Base-by-base conservation (phyloP, 37 sponge, comb jelly and placozoan species). In the Theonella swinhoei region DNA sequence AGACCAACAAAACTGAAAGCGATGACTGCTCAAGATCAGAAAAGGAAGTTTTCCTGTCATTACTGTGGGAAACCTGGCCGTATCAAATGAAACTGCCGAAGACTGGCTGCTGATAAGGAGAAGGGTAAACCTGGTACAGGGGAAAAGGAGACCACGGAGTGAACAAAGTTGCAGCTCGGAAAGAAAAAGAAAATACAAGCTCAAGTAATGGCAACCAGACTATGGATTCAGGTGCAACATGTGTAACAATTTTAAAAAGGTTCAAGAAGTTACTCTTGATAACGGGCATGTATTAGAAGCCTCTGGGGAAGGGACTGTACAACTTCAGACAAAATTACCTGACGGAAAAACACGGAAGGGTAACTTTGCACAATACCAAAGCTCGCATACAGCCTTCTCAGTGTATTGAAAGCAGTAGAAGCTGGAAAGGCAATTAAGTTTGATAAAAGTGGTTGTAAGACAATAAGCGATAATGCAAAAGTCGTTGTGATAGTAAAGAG, bases 221-320 rank as follows among this genome's bases (percentile, higher is more conserved):
- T 26, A 60, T 88, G 8, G 88, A 88, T 39, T 88, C 88, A 38
- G 88, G 83, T 62, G 88, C 88, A 37, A 87, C 80, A 25, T 47
- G 54, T n/a, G 36, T n/a, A 5, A 7, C 7, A 36, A 28, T 25
- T 26, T 79, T 43, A 36, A 79, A 4, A 64, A 29, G 2, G 62
- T 72, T 3, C 81, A 70, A 68, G 71, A 76, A 63, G 85, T 85
- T 58, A 85, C 85, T 2, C 70, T 85, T 2, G 85, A 78, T 77
- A 78, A 85, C 42, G 85, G 85, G 59, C 70, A 67, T 58, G 11
- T 37, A 34, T 41, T 85, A 58, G 31, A 77, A 77, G 85, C 39
- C 2, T 68, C 62, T 24, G 60, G 54, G 14, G 54, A 47, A 47
- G 54, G 54, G 14, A 47, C 54, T 47, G 85, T 85, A n/a, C 25